Conservation (phyloP, 2,888 invertebrate genomes). For the Andrena hattorfiana region DNA sequence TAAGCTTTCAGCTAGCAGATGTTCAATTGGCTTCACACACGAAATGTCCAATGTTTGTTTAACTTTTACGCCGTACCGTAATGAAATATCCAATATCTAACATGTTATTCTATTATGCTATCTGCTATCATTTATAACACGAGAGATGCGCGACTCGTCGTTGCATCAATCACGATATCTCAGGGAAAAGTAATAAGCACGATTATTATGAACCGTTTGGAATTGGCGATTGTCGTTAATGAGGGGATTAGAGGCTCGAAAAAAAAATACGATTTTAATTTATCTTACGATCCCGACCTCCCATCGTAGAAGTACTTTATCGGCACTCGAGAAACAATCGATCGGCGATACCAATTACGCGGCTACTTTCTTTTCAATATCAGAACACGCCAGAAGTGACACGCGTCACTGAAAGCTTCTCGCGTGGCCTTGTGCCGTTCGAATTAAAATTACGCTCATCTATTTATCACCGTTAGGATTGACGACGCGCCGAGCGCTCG, state of each 20-base stretch:
- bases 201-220: background rate
- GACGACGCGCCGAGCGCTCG: slow-evolving; percentile 5
- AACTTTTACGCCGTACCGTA: background rate
- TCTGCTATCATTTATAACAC: too few species aligned
- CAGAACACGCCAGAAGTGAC: background rate
- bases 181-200: background rate
- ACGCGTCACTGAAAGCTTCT: background rate
- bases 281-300: background rate
- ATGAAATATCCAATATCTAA: too few species aligned
- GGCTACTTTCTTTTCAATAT: background rate
- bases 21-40: background rate
- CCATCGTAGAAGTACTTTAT: background rate
- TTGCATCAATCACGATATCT: background rate
- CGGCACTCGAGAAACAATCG: background rate
- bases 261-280: slow-evolving; percentile 11
- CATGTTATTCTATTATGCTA: too few species aligned
- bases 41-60: background rate
- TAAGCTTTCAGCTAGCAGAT: background rate
- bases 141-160: too few species aligned
- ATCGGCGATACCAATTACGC: background rate
- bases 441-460: slow-evolving; percentile 7
- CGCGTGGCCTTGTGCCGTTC: background rate
- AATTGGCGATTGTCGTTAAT: background rate
- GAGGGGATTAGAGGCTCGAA: background rate
- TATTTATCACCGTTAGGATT: slow-evolving; percentile 9